Conservation (phyloP, 2,113 vertebrate genomes). For the Stomatorhinus ivindoensis region DNA sequence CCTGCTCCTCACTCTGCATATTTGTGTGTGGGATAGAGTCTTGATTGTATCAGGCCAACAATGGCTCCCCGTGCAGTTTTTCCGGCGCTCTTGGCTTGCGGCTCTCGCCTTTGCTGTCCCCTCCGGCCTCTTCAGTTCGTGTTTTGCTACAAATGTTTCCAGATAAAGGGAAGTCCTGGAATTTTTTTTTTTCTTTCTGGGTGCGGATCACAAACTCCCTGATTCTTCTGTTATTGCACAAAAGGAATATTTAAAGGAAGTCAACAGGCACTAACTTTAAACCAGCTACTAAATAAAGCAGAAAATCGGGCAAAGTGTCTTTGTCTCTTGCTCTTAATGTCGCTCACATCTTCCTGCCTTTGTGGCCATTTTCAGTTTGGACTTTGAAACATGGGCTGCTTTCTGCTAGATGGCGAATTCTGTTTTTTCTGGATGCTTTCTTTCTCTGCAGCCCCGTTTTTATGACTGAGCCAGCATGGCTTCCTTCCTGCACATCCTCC, state of each 20-base stretch:
- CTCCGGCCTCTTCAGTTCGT: background rate
- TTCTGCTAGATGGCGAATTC: conserved; percentile 5
- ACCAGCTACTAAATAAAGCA: background rate
- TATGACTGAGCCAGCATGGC: conserved; percentile 20
- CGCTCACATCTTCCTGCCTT: background rate
- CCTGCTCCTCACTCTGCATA: background rate
- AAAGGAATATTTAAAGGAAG: conserved; percentile 4
- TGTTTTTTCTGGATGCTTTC: background rate
- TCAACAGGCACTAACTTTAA: background rate
- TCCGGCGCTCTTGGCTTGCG: background rate
- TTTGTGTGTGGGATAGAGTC: conserved; percentile 3
- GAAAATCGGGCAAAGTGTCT: background rate
- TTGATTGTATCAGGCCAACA: background rate
- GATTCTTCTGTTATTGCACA: background rate
- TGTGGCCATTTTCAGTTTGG: background rate
- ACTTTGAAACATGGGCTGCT: conserved; percentile 22
- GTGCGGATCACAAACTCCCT: background rate
- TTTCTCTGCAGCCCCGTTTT: conserved; percentile 15
- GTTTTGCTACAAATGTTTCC: background rate
- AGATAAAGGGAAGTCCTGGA: background rate
- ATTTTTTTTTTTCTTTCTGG: background rate
- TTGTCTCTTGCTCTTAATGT: background rate
- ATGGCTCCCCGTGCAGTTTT: background rate
- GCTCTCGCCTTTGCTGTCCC: background rate
- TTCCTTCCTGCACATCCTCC: conserved; percentile 41